These are phyloP conservation scores for Notothenia rossii DNA, from an alignment of 2,113 vertebrate genomes.

Conservation along the genomic window DNA sequence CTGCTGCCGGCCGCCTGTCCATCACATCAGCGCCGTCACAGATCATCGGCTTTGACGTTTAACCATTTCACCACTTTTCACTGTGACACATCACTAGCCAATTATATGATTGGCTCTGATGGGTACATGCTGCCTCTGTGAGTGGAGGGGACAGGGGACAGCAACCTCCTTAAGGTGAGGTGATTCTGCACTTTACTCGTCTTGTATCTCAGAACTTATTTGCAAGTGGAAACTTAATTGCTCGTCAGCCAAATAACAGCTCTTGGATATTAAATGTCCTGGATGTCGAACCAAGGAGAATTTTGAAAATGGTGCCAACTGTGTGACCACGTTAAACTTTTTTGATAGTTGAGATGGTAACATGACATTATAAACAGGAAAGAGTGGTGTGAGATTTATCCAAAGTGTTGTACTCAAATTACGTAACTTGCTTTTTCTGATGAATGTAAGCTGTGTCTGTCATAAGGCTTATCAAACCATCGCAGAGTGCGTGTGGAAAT, in stretches of 20 bases:
- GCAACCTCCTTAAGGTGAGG: conserved; percentile 61
- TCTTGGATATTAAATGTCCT: not conserved
- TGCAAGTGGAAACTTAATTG: not conserved
- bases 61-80: conserved; percentile 65
- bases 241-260: not conserved
- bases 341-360: no score
- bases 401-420: no score
- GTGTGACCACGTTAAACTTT: not conserved
- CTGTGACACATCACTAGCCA: conserved; percentile 54
- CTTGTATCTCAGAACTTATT: conserved; percentile 10
- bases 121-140: conserved; percentile 44
- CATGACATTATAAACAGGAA: no score
- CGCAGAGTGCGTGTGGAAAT: not conserved
- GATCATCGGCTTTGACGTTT: conserved; percentile 72
- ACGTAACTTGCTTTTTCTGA: no score
- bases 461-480: not conserved
- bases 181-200: conserved; percentile 35
- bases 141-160: conserved; percentile 63
- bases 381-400: no score
- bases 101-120: conserved; percentile 73
- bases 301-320: not conserved
- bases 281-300: not conserved
- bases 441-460: no score
- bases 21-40: conserved; percentile 69
- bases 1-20: conserved; percentile 81